Percentiles rank a stretch among this genome's conserved stretches.
These are phyloP conservation scores for Tipula lateralis DNA, from an alignment of 2,888 invertebrate species.

Conservation along the genomic window DNA sequence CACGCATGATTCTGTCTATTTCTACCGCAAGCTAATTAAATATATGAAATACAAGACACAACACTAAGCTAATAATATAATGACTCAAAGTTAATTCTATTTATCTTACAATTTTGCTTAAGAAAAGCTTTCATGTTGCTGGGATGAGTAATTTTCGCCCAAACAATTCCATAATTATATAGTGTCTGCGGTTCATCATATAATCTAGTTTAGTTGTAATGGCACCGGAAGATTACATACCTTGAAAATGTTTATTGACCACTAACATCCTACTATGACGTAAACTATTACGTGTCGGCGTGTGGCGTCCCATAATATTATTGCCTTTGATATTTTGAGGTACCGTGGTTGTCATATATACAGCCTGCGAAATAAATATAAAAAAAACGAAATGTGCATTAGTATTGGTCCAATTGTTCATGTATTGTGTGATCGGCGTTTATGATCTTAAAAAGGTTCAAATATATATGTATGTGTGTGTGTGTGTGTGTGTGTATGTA, in stretches of 20 bases:
- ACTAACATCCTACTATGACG: constrained; percentile 67
- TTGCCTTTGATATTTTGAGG: constrained; percentile 62
- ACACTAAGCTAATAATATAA: neutral
- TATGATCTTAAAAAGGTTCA: neutral
- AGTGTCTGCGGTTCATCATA: too few relatives aligned
- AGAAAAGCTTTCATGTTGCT: neutral
- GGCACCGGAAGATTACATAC: constrained; percentile 37
- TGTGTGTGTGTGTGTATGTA: neutral
- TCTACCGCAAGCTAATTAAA: neutral
- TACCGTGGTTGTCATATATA: constrained; percentile 57
- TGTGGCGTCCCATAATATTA: constrained; percentile 61
- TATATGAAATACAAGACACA: neutral
- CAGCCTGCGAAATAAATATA: constrained; percentile 41
- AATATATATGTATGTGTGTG: neutral
- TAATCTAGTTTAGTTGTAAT: neutral
- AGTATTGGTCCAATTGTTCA: neutral
- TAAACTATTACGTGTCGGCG: constrained; percentile 63
- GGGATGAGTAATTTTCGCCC: neutral
- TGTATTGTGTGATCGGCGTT: too few relatives aligned
- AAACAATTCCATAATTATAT: too few relatives aligned
- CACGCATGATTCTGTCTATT: neutral
- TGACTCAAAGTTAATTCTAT: neutral
- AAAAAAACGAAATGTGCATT: neutral
- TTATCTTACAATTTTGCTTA: neutral
- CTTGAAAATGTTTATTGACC: constrained; percentile 55